Percentiles rank a stretch among this genome's conserved stretches.
These are phyloP conservation scores for Macaria notata DNA, from an alignment of 2,888 invertebrate genomes.

Conservation along the genomic window DNA sequence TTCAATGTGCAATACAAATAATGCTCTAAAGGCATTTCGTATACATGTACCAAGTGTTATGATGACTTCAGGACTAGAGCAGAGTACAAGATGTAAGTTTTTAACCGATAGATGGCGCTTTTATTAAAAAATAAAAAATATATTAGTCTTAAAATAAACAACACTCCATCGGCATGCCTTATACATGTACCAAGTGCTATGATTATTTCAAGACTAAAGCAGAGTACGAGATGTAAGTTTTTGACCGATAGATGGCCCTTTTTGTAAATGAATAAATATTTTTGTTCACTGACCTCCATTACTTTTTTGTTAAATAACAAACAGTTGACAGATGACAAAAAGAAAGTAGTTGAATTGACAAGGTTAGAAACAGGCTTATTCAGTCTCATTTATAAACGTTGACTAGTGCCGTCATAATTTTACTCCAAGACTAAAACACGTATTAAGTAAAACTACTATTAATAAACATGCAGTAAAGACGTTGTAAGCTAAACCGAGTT, in stretches of 20 bases:
- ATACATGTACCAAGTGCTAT: conserved; percentile 67
- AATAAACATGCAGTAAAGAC: too few relatives aligned
- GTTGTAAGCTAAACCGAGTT: too few relatives aligned
- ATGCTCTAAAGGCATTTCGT: background rate
- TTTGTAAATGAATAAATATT: background rate
- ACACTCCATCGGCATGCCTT: conserved; percentile 65
- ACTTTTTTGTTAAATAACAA: background rate
- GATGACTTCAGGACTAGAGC: background rate
- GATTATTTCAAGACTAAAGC: conserved; percentile 38
- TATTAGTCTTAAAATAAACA: too few relatives aligned
- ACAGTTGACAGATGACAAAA: too few relatives aligned
- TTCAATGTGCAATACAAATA: background rate
- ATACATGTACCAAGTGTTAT: background rate
- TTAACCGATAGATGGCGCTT: background rate
- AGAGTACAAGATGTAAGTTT: background rate
- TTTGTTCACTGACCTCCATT: background rate
- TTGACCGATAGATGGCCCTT: background rate
- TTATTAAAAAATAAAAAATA: too few relatives aligned
- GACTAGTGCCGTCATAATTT: too few relatives aligned
- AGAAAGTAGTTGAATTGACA: too few relatives aligned
- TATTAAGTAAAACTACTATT: too few relatives aligned
- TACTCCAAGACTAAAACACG: too few relatives aligned
- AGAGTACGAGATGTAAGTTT: conserved; percentile 22
- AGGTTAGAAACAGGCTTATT: too few relatives aligned
- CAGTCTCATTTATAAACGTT: too few relatives aligned